A percentile compares a stretch with the other conserved stretches of the same genome.
Evolutionary conservation across 1,140 invertebrate genomes (phyloP).

Genomic region (Ephestia elutella): DNA sequence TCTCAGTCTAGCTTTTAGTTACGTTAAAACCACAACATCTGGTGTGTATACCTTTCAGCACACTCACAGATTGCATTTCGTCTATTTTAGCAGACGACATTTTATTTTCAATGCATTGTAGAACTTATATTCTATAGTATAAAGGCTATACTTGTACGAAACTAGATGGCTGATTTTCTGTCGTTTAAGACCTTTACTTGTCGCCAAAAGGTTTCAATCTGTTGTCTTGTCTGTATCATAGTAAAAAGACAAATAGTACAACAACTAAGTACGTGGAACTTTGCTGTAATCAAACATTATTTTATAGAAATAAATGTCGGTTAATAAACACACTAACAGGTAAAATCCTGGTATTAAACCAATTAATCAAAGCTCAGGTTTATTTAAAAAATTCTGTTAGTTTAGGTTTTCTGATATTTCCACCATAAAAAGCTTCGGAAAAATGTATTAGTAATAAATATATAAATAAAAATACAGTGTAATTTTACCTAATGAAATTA

Average conservation of each 20-base stretch:
- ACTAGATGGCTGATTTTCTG: conserved; percentile 13
- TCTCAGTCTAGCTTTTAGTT: conserved; percentile 58
- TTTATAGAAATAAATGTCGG: no score
- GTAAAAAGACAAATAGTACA: not conserved
- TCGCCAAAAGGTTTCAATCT: conserved; percentile 50
- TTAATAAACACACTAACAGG: no score
- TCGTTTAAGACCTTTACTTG: conserved; percentile 41
- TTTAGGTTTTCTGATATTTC: no score
- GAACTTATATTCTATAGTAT: not conserved
- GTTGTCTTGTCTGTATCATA: conserved; percentile 54
- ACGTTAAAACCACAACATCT: conserved; percentile 64
- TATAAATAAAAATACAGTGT: no score
- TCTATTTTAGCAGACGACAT: conserved; percentile 32
- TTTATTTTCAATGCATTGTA: conserved; percentile 11
- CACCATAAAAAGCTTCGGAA: no score
- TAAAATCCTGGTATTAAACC: no score
- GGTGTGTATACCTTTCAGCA: conserved; percentile 52
- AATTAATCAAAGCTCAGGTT: no score
- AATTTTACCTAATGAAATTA: no score
- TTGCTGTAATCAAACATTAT: not conserved
- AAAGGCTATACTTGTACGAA: not conserved
- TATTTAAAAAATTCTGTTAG: no score
- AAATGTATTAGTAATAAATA: no score
- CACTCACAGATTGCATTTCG: conserved; percentile 53
- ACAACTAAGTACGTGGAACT: not conserved